These are phyloP conservation scores for Numenius arquata DNA, from an alignment of 2,113 vertebrate species.

Conservation along the genomic window DNA sequence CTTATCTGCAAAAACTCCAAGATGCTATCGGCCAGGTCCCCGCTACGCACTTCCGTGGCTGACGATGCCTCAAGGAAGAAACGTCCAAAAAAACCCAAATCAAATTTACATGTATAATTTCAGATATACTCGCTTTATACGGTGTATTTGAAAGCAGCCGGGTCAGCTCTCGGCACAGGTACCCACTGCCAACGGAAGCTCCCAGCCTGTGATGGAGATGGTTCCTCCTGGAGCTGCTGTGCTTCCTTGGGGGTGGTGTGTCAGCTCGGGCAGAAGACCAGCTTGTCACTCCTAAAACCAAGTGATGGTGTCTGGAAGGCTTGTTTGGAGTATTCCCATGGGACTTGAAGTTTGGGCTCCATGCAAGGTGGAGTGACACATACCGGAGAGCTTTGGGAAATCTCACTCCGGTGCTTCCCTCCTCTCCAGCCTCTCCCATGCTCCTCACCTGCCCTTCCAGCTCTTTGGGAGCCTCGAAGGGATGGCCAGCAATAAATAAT, in stretches of 20 bases:
- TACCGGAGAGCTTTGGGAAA: neutral
- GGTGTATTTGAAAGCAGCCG: neutral
- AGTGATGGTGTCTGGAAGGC: neutral
- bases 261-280: neutral
- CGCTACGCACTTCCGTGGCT: neutral
- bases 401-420: fast-evolving
- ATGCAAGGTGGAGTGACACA: fast-evolving
- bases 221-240: neutral
- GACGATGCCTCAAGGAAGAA: neutral
- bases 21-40: neutral
- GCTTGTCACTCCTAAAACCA: fast-evolving
- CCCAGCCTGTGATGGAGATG: fast-evolving
- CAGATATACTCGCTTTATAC: neutral
- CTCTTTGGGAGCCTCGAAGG: neutral
- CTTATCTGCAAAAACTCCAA: neutral
- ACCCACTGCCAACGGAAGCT: conserved; percentile 10
- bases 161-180: conserved; percentile 35
- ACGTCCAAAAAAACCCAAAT: neutral
- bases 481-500: neutral
- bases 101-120: neutral
- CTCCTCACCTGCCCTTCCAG: neutral
- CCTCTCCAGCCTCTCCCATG: neutral
- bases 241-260: neutral
- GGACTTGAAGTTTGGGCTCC: neutral
- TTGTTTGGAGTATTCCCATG: neutral